These are phyloP conservation scores for Grammomys surdaster DNA, from an alignment of 2,113 vertebrate genomes.

Conservation along the genomic window DNA sequence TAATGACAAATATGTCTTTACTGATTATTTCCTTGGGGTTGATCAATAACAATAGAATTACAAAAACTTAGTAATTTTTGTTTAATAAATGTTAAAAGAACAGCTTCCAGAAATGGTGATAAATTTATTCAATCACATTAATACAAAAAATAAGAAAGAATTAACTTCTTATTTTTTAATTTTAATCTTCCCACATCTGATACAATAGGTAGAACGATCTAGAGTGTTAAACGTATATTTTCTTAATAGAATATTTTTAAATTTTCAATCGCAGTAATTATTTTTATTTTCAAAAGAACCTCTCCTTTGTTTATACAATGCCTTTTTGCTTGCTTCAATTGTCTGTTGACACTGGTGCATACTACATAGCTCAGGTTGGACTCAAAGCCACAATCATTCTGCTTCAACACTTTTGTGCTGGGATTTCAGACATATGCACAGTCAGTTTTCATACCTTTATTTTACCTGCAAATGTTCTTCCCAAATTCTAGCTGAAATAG, in stretches of 20 bases:
- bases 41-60: not conserved
- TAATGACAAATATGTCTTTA: not conserved
- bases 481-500: not conserved
- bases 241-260: not conserved
- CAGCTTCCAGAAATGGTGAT: not conserved
- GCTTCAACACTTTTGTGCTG: not conserved
- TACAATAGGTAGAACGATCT: not conserved
- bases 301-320: not conserved
- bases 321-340: not conserved
- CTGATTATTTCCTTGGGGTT: not conserved
- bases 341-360: not conserved
- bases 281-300: conserved; percentile 1
- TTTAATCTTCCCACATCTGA: conserved; percentile 20
- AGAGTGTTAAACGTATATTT: not conserved
- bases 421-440: not conserved
- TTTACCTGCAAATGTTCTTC: conserved; percentile 14
- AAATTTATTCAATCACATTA: not conserved
- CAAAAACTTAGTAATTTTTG: not conserved
- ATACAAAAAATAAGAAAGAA: not conserved
- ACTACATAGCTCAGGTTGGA: not conserved
- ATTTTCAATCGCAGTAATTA: not conserved
- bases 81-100: not conserved
- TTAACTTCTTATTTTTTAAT: not conserved
- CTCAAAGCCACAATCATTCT: not conserved
- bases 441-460: not conserved